phyloP scores from a whole-genome alignment of 2,113 vertebrate species.

The Fregetta grallaria region DNA sequence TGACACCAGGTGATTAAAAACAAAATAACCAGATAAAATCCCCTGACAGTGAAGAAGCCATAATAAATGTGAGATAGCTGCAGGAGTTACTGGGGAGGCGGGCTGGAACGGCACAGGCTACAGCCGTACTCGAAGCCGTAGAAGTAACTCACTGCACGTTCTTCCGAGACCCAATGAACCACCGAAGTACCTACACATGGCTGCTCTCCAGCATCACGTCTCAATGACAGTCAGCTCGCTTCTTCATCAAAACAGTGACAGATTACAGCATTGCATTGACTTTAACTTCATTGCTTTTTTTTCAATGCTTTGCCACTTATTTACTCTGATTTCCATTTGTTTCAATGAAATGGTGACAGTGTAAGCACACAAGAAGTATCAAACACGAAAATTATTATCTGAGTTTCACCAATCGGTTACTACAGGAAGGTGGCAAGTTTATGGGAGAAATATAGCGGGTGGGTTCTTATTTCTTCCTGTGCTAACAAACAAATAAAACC shows the following conservation, averaged over 20 bases:
- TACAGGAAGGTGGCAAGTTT: neutral
- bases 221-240: neutral
- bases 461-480: neutral
- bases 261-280: too few relatives aligned
- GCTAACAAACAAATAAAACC: neutral
- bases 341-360: neutral
- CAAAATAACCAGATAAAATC: neutral
- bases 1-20: neutral
- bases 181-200: accelerated
- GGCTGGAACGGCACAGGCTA: neutral
- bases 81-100: neutral
- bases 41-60: neutral
- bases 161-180: neutral
- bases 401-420: neutral
- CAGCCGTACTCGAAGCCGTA: accelerated
- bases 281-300: neutral
- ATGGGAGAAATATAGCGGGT: neutral
- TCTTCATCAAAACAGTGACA: neutral
- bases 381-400: neutral
- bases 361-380: neutral
- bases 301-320: neutral
- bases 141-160: neutral
- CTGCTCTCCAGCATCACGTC: neutral
- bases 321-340: neutral
- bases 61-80: neutral